A percentile compares a stretch with the other conserved stretches of the same genome.
Evolutionary conservation across 1,140 invertebrate genomes (phyloP).

Genomic region (Drosophila burlai): DNA sequence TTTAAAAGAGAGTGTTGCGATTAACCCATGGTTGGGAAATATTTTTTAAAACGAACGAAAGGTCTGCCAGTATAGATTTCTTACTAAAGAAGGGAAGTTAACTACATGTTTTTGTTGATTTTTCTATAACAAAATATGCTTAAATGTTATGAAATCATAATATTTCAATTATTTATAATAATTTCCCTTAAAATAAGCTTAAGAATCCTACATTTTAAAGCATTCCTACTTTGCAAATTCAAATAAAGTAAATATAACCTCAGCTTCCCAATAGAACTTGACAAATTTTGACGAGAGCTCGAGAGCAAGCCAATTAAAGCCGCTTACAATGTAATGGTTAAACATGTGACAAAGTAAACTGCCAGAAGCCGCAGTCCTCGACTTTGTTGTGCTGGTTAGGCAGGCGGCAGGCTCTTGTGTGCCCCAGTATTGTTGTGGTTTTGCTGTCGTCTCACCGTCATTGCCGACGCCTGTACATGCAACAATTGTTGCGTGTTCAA

Average conservation of each 20-base stretch:
- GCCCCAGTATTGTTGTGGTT: slow-evolving; percentile 23
- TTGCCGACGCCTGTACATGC: slow-evolving; percentile 65
- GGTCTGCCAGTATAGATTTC: no score
- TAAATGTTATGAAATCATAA: no score
- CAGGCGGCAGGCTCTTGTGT: not conserved
- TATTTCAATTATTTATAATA: no score
- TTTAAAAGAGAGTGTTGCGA: not conserved
- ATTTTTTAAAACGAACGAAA: not conserved
- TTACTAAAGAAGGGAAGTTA: no score
- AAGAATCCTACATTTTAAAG: not conserved
- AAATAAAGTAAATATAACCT: not conserved
- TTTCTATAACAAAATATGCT: not conserved
- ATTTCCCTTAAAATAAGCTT: not conserved
- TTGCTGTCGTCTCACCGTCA: slow-evolving; percentile 42
- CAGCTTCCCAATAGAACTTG: slow-evolving; percentile 18
- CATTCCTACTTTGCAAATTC: not conserved
- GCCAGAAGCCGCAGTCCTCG: slow-evolving; percentile 17
- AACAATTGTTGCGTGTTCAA: slow-evolving; percentile 80
- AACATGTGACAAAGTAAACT: slow-evolving; percentile 47
- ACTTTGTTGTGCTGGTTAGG: slow-evolving; percentile 25
- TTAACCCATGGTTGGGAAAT: not conserved
- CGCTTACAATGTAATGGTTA: slow-evolving; percentile 31
- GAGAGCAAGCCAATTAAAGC: slow-evolving; percentile 31
- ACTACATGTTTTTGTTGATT: not conserved
- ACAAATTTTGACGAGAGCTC: slow-evolving; percentile 39